A percentile compares a stretch with the other conserved stretches of the same genome.
Conservation (phyloP, 37 sponge, comb jelly and placozoan genomes). For the Ephydatia muelleri region DNA sequence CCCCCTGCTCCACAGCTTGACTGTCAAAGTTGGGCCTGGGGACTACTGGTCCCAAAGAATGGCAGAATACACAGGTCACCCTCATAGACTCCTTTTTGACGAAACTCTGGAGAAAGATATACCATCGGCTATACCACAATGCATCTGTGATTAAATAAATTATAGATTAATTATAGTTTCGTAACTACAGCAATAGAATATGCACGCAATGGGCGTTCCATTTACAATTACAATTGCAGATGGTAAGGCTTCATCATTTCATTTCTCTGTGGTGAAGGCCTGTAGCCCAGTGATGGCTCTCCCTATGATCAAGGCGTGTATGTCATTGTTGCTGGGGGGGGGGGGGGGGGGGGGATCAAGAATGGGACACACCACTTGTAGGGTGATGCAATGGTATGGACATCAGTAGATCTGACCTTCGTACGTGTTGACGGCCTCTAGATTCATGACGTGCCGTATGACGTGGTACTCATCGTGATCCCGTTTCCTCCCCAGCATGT, state of each 20-base stretch:
- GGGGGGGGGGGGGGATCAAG: neutral
- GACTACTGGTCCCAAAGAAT: constrained; percentile 85
- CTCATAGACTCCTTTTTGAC: constrained; percentile 81
- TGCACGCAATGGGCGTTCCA: neutral
- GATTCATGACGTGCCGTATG: constrained; percentile 94
- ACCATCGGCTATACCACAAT: constrained; percentile 64
- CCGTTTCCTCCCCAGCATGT: constrained; percentile 98
- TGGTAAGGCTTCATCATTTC: neutral
- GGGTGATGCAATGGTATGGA: neutral
- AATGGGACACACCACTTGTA: neutral
- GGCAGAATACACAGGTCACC: constrained; percentile 79
- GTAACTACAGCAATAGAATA: neutral
- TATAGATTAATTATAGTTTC: neutral
- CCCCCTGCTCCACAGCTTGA: constrained; percentile 35
- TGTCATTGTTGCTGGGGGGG: constrained; percentile 89
- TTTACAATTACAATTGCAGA: neutral
- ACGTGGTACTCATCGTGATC: constrained; percentile 97
- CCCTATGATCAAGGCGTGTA: constrained; percentile 97
- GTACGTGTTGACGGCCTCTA: constrained; percentile 99
- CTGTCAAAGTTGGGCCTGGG: constrained; percentile 42
- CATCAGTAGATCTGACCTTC: constrained; percentile 72
- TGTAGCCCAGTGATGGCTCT: constrained; percentile 95
- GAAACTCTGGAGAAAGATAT: constrained; percentile 90
- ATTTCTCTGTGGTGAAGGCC: constrained; percentile 66
- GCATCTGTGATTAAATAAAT: constrained; percentile 24